Evolutionary conservation across 2,797 vertebrate genomes (phyloP).

Genomic region (Tenualosa thibaudeaui): DNA sequence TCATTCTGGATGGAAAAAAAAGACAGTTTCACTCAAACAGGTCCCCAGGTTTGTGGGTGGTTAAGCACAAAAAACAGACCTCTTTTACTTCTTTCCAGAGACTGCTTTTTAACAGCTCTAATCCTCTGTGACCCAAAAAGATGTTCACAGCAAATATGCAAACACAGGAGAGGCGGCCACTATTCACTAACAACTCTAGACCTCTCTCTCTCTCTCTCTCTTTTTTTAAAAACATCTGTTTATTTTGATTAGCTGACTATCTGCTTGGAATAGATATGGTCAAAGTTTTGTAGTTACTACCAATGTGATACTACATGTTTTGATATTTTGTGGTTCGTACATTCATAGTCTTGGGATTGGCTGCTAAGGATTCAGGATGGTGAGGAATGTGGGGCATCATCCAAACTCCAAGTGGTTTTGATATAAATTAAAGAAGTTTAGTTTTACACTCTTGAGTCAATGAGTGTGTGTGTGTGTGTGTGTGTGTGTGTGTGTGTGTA

Average conservation of each 20-base stretch:
- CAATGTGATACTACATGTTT: background rate
- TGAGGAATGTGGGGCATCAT: background rate
- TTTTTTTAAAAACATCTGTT: background rate
- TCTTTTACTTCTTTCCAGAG: background rate
- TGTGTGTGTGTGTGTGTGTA: conserved; percentile 23
- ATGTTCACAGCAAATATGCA: background rate
- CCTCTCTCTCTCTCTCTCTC: too few relatives aligned
- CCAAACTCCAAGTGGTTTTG: background rate
- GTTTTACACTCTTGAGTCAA: background rate
- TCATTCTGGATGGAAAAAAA: conserved; percentile 16
- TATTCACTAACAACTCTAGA: background rate
- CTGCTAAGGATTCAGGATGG: background rate
- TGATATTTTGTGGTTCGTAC: background rate
- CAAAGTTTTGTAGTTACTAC: background rate
- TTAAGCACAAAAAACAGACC: conserved; percentile 4
- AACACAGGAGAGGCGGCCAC: background rate
- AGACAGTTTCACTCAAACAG: conserved; percentile 5
- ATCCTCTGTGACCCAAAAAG: background rate
- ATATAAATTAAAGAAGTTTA: background rate
- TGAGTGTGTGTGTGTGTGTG: conserved; percentile 11
- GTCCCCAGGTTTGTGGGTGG: conserved; percentile 15
- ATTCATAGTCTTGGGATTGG: background rate
- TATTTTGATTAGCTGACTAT: background rate
- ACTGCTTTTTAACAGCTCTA: background rate
- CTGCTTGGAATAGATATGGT: background rate